phyloP scores from a whole-genome alignment of 1,140 invertebrate species.

The Daktulosphaira vitifoliae region DNA sequence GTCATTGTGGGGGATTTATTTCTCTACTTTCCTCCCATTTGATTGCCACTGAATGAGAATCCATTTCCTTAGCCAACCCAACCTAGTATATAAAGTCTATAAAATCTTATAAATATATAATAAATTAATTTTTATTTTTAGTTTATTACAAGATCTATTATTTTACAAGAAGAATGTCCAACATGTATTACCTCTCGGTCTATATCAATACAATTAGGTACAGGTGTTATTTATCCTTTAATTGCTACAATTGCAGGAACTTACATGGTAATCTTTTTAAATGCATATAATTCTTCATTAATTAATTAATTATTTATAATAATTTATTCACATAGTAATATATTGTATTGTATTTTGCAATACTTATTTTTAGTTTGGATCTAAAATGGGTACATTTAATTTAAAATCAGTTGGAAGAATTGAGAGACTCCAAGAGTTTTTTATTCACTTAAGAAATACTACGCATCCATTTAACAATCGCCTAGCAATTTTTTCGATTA shows the following conservation, averaged over 20 bases:
- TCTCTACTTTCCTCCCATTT: no score
- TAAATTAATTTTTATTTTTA: no score
- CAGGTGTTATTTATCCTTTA: conserved; percentile 24
- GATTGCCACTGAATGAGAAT: no score
- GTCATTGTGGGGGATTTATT: no score
- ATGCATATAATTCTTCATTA: no score
- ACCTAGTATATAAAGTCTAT: no score
- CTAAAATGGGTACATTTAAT: neutral
- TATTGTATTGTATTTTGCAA: neutral
- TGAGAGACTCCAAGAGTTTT: neutral
- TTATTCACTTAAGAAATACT: neutral
- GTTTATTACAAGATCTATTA: conserved; percentile 21
- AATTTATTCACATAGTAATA: neutral
- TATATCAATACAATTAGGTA: conserved; percentile 10
- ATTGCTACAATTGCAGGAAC: conserved; percentile 5
- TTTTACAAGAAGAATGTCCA: conserved; percentile 32
- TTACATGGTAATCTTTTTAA: conserved; percentile 22
- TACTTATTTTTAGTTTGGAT: conserved; percentile 15
- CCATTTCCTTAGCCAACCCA: no score
- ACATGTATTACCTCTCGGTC: conserved; percentile 13
- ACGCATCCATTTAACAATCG: conserved; percentile 12
- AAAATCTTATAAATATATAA: no score
- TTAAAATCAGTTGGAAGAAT: neutral
- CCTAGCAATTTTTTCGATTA: conserved; percentile 10
- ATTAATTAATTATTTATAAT: no score